phyloP scores from a whole-genome alignment of 2,797 vertebrate species.

The Peromyscus aztecus region DNA sequence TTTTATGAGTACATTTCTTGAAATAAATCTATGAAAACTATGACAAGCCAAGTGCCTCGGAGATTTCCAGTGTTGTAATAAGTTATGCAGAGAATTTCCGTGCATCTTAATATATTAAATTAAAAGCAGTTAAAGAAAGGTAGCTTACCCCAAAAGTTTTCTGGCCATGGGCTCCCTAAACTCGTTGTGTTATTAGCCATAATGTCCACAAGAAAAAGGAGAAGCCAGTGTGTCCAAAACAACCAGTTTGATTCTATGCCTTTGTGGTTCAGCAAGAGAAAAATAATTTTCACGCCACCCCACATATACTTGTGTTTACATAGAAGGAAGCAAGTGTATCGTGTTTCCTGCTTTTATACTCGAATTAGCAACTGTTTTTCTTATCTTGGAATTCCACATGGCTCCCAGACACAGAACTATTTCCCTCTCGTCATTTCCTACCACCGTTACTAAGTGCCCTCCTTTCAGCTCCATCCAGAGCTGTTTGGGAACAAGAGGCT shows the following conservation, averaged over 20 bases:
- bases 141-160: constrained; percentile 95
- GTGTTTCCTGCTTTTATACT: constrained; percentile 97
- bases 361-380: constrained; percentile 94
- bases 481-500: not conserved
- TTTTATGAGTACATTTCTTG: not conserved
- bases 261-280: constrained; percentile 82
- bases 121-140: constrained; percentile 69
- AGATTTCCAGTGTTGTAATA: constrained; percentile 32
- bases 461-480: constrained; percentile 69
- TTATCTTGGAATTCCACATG: constrained; percentile 97
- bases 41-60: constrained; percentile 1
- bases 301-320: constrained; percentile 91
- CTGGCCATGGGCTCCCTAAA: constrained; percentile 89
- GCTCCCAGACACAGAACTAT: constrained; percentile 93
- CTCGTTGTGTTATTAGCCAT: constrained; percentile 94
- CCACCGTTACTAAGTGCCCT: constrained; percentile 83
- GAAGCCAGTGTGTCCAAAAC: constrained; percentile 78
- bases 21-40: constrained; percentile 19
- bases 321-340: constrained; percentile 96
- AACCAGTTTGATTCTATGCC: constrained; percentile 78
- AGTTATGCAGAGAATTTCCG: constrained; percentile 27
- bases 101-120: constrained; percentile 46
- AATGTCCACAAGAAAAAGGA: constrained; percentile 87
- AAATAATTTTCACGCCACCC: constrained; percentile 85
- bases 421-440: constrained; percentile 97